Conservation (phyloP, 2,888 invertebrate species). For the Hydrotaea diabolus region DNA sequence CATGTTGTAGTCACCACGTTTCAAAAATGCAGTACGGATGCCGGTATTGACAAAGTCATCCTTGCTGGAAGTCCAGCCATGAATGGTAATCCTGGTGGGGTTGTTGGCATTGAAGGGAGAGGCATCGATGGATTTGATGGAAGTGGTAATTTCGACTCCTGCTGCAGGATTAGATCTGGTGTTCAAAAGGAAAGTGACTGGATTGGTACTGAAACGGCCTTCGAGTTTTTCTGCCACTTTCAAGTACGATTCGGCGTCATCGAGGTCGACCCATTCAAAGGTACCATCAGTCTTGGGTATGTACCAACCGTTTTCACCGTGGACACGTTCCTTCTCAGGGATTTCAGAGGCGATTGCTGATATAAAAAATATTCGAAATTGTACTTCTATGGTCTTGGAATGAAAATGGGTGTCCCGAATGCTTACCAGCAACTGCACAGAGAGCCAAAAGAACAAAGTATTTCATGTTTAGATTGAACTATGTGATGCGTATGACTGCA, state of each 20-base stretch:
- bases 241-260: slow-evolving; percentile 45
- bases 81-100: slow-evolving; percentile 79
- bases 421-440: slow-evolving; percentile 36
- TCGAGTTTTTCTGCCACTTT: background rate
- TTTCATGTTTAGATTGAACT: slow-evolving; percentile 37
- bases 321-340: slow-evolving; percentile 56
- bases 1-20: slow-evolving; percentile 83
- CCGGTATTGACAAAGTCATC: slow-evolving; percentile 77
- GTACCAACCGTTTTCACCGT: slow-evolving; percentile 71
- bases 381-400: slow-evolving; percentile 6
- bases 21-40: slow-evolving; percentile 81
- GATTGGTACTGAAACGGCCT: background rate
- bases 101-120: slow-evolving; percentile 69
- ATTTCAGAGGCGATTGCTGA: slow-evolving; percentile 25
- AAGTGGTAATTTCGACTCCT: slow-evolving; percentile 69
- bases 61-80: slow-evolving; percentile 84
- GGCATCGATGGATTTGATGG: slow-evolving; percentile 59
- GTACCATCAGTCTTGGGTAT: slow-evolving; percentile 66
- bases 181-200: slow-evolving; percentile 71
- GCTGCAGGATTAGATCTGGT: slow-evolving; percentile 74
- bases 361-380: background rate
- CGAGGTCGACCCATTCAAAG: slow-evolving; percentile 64
- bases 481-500: no score
- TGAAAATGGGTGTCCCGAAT: background rate
- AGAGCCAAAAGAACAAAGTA: slow-evolving; percentile 31